phyloP scores from a whole-genome alignment of 2,797 vertebrate genomes.

The Macroramphosus scolopax region DNA sequence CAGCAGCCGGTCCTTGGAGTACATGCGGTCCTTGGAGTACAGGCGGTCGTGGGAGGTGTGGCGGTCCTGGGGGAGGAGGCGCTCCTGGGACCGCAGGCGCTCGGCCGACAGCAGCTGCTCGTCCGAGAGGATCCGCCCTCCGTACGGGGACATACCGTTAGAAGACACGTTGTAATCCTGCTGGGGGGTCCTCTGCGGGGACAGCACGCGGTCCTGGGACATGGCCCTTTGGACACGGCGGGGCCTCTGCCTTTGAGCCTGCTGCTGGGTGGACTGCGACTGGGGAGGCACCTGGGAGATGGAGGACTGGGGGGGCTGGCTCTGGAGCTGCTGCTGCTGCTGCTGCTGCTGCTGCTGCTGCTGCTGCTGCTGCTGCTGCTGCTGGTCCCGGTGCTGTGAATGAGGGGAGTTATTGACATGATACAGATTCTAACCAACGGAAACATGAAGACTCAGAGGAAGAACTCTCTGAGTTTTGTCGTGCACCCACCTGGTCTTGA shows the following conservation, averaged over 20 bases:
- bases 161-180: slow-evolving; percentile 84
- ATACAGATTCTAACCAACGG: no score
- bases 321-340: slow-evolving; percentile 66
- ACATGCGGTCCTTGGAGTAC: slow-evolving; percentile 88
- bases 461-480: not conserved
- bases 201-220: slow-evolving; percentile 97
- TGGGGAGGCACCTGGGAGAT: slow-evolving; percentile 65
- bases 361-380: slow-evolving; percentile 65
- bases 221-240: slow-evolving; percentile 93
- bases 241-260: slow-evolving; percentile 85
- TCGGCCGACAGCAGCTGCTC: slow-evolving; percentile 95
- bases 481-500: slow-evolving; percentile 79
- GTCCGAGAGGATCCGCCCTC: slow-evolving; percentile 91
- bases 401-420: not conserved
- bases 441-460: no score
- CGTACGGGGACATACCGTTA: slow-evolving; percentile 83
- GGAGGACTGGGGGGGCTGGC: slow-evolving; percentile 57
- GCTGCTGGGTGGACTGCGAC: slow-evolving; percentile 75
- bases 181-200: slow-evolving; percentile 81
- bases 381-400: slow-evolving; percentile 68
- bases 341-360: no score
- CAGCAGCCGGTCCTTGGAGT: slow-evolving; percentile 88
- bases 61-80: slow-evolving; percentile 91
- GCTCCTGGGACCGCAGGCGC: slow-evolving; percentile 94
- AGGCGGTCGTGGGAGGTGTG: slow-evolving; percentile 88